Evolutionary conservation across 2,113 vertebrate species (phyloP), one percentile per base, ranked within the genome.

Genomic region (Tor tambroides): DNA sequence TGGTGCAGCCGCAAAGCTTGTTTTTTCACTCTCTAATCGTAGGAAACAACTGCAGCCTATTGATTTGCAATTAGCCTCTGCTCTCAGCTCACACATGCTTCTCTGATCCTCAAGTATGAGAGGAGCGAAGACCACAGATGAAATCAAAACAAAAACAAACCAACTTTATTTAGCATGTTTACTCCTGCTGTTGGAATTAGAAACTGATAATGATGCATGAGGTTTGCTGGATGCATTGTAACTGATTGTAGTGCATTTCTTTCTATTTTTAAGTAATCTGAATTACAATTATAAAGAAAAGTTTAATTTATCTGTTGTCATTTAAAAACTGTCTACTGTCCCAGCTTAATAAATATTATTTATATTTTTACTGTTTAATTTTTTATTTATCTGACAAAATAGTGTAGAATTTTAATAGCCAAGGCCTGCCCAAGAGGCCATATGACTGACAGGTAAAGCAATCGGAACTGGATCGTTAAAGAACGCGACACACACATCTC

Each of bases 1-100:
- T 75, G 77, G 26, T 77, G 84, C 83, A 65, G 38, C 11, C 46
- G 51, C 38, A 23, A 63, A 75, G 81, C 71, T 56, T 72, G 49
- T 59, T 84, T 77, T 71, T 51, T 41, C 43, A 38, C 12, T 74
- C 82, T 41, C 59, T 65, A 85, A 59, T 77, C 67, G 54, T 76
- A 82, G 23, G 86, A 85, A 72, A 84, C 32, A 71, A 89, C 76
- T 81, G 41, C 79, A 72, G 54, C 5, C 79, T 82, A 82, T 59
- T 87, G 79, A 87, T 87, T 89, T 89, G 75, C 72, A 83, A 74
- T 86, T 86, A 82, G 79, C 72, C 86, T 79, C 46, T 61, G 85
- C 74, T 54, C 86, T 72, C 75, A 28, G 35, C 28, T 71, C 59
- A 30, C 43, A 81, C 69, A 35, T 12, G 19, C 21, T 21, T 77